Evolutionary conservation across 2,113 vertebrate genomes (phyloP).

Genomic region (Drymodes brunneopygia): DNA sequence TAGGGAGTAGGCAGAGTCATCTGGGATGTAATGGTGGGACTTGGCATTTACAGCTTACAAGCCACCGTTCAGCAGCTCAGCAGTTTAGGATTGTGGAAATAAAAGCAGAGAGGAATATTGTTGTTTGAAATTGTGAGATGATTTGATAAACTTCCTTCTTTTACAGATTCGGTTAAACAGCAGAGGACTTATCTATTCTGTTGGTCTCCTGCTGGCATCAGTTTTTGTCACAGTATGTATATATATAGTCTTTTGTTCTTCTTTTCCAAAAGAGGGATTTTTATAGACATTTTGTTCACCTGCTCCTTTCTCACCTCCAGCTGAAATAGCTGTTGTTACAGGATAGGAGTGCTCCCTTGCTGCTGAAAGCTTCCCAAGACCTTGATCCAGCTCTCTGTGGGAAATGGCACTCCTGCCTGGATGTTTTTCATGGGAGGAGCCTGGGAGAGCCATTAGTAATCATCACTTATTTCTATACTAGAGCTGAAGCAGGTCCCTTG

Average conservation of each 20-base stretch:
- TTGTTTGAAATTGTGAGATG: neutral
- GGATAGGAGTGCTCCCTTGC: neutral
- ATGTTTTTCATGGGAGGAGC: neutral
- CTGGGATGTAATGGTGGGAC: neutral
- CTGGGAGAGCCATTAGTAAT: neutral
- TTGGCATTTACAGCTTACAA: neutral
- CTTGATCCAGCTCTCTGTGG: neutral
- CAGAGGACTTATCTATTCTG: conserved; percentile 95
- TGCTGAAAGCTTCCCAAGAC: neutral
- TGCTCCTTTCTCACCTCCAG: neutral
- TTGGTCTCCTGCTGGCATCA: conserved; percentile 90
- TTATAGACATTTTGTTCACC: neutral
- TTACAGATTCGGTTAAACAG: conserved; percentile 92
- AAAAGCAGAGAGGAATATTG: neutral
- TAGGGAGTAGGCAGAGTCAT: neutral
- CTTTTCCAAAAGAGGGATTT: neutral
- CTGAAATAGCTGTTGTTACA: neutral
- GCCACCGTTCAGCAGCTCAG: neutral
- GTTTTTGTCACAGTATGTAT: conserved; percentile 91
- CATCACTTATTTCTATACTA: neutral
- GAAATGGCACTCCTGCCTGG: neutral
- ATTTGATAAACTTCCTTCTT: conserved; percentile 33
- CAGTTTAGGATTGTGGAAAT: neutral
- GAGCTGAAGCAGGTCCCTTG: neutral
- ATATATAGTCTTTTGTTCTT: conserved; percentile 29